Base-by-base conservation (phyloP, 2,113 vertebrate genomes). In the Crocuta crocuta region DNA sequence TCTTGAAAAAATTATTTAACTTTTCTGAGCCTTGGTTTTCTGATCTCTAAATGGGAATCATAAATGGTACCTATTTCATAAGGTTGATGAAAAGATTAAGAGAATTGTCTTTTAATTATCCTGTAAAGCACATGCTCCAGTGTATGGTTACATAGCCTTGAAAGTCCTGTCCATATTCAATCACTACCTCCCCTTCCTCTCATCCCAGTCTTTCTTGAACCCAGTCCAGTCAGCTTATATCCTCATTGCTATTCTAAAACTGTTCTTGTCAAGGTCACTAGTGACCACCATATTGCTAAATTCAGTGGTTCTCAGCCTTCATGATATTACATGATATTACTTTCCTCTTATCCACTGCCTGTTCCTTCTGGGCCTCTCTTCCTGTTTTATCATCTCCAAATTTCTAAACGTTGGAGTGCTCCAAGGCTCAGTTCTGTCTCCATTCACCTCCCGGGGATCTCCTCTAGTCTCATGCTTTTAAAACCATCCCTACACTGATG, bases 381-480 rank as follows among this genome's bases (percentile, higher is more conserved):
- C 3, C 45, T 85, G 12, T 70, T 83, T 92, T 71, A 61, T 83
- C 53, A 16, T 79, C 79, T 87, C 48, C 65, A 73, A 39, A 85
- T 84, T 55, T 94, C 76, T 86, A n/a, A 76, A 50, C 53, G 1
- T 28, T 39, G 6, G 11, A 33, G 45, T 85, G 31, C 63, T 35
- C 28, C 74, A 94, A 76, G 79, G 35, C 45, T 82, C 39, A 43
- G 39, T 28, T 91, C 45, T 68, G 7, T 61, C 55, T 92, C 12
- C 58, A 39, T 82, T 71, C 31, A 79, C 19, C 88, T 61, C 70
- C 33, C 76, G 61, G 65, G n/a, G 23, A 88, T 91, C 89, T 93
- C 33, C 58, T 81, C 74, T 65, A n/a, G 61, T 94, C 17, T 84
- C 17, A 5, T 73, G 28, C 81, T 89, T 97, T 97, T 24, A 95